Conservation (phyloP, 2,797 vertebrate genomes). For the Pempheris klunzingeri region DNA sequence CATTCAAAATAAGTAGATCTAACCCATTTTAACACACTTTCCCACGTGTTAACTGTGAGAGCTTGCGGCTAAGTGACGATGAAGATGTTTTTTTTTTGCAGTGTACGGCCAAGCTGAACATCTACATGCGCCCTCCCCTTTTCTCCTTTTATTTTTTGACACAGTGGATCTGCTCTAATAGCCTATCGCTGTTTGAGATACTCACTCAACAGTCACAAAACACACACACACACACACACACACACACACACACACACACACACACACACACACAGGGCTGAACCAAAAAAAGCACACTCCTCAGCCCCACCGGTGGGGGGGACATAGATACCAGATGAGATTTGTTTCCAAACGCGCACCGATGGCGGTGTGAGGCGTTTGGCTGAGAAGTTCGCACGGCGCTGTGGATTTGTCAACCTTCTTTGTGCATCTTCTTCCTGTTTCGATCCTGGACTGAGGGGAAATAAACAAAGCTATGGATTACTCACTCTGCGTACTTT, state of each 20-base stretch:
- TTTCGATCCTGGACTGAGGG: slow-evolving; percentile 28
- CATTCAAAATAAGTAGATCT: fast-evolving
- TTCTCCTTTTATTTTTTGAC: slow-evolving; percentile 53
- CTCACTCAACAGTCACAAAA: slow-evolving; percentile 34
- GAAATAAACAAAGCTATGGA: slow-evolving; percentile 76
- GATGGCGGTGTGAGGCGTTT: slow-evolving; percentile 77
- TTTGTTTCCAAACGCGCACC: slow-evolving; percentile 78
- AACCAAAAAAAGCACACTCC: slow-evolving; percentile 55
- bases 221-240: slow-evolving; percentile 1
- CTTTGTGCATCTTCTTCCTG: slow-evolving; percentile 4
- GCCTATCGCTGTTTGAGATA: slow-evolving; percentile 49
- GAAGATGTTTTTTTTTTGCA: slow-evolving; percentile 32
- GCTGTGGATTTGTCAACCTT: slow-evolving; percentile 59
- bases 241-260: not conserved
- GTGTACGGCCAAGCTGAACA: slow-evolving; percentile 46
- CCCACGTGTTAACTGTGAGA: slow-evolving; percentile 1
- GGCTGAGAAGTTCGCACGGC: slow-evolving; percentile 51
- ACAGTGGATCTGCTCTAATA: slow-evolving; percentile 44
- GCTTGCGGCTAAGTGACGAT: not conserved
- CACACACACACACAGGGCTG: not conserved
- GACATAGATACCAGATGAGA: slow-evolving; percentile 64
- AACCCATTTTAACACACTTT: not conserved
- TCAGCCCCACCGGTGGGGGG: slow-evolving; percentile 47
- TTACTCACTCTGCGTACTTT: slow-evolving; percentile 74
- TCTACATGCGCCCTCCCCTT: slow-evolving; percentile 57